phyloP scores from a whole-genome alignment of 2,113 vertebrate species.

The Microcebus lehilahytsara region DNA sequence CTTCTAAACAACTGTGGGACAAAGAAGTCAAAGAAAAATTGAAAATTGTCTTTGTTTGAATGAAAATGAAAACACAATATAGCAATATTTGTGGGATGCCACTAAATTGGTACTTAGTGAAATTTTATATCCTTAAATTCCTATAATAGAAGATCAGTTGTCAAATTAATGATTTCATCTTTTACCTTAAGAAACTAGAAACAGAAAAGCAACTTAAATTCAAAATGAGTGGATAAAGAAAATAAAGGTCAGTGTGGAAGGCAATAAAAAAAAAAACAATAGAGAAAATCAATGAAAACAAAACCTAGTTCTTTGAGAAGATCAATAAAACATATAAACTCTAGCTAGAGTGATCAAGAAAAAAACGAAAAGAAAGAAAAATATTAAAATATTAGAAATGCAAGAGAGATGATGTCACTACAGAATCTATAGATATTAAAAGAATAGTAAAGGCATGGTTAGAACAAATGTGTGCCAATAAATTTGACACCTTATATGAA shows the following conservation, averaged over 20 bases:
- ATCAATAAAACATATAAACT: not conserved
- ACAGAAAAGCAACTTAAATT: not conserved
- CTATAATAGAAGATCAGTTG: not conserved
- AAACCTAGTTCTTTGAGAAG: not conserved
- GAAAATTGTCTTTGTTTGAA: not conserved
- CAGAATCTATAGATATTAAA: not conserved
- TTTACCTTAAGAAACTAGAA: not conserved
- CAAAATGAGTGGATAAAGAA: not conserved
- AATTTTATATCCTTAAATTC: not conserved
- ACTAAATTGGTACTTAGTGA: not conserved
- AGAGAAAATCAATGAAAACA: not conserved
- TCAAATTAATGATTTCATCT: not conserved
- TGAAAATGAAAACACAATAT: not conserved
- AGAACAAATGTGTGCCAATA: not conserved
- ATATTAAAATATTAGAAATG: not conserved
- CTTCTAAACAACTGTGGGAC: not conserved
- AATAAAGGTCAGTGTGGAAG: not conserved
- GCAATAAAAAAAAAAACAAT: not conserved
- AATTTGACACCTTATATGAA: not conserved
- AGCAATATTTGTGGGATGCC: not conserved
- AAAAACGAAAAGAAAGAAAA: not conserved
- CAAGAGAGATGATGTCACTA: not conserved
- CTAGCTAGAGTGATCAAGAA: not conserved
- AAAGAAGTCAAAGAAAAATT: not conserved
- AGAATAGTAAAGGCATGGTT: not conserved